Base-by-base conservation (phyloP, 1,140 invertebrate genomes). In the Stenopsyche tienmushanensis region DNA sequence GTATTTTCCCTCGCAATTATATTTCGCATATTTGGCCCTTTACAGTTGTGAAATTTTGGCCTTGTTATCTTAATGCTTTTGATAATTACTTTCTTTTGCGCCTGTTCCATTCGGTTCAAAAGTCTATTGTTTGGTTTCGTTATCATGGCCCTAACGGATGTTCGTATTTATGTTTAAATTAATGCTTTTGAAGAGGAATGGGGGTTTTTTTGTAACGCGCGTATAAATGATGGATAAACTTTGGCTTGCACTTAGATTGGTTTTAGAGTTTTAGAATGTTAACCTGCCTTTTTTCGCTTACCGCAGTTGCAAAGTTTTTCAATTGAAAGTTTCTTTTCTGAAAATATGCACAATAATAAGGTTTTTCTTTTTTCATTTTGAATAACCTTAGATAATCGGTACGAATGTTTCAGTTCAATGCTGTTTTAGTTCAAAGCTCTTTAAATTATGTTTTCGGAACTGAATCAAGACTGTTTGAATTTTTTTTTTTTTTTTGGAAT, bases 241-340 rank as follows among this genome's bases (percentile, higher is more conserved):
- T n/a, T n/a, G n/a, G n/a, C n/a, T 9, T 9, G 9, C 45, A 10
- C 45, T 15, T 20, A 13, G 39, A 25, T 54, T n/a, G 52, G 24
- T 34, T 54, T 34, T 54, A 29, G 24, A 47, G 47, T 39, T 60
- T 62, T 62, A 24, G 17, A 62, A 62, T 62, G 41, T 50, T 42
- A 60, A 53, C 47, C 60, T 9, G 49, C 44, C n/a, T n/a, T 60
- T 66, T 66, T 66, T 62, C 44, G 52, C 49, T 62, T 49, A 49
- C 34, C 52, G 44, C 26, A 25, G 50, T 45, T 39, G 24, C 21
- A 67, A 67, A 67, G 66, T 68, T 65, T 64, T 69, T 65, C 62
- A 60, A 65, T 69, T 55, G 21, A 69, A 69, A 69, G 55, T 69
- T 69, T 58, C 29, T 15, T 24, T 17, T 15, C 39, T 21, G 26